These are phyloP conservation scores for Buphagus erythrorhynchus DNA, from an alignment of 2,797 vertebrate genomes.

Conservation along the genomic window DNA sequence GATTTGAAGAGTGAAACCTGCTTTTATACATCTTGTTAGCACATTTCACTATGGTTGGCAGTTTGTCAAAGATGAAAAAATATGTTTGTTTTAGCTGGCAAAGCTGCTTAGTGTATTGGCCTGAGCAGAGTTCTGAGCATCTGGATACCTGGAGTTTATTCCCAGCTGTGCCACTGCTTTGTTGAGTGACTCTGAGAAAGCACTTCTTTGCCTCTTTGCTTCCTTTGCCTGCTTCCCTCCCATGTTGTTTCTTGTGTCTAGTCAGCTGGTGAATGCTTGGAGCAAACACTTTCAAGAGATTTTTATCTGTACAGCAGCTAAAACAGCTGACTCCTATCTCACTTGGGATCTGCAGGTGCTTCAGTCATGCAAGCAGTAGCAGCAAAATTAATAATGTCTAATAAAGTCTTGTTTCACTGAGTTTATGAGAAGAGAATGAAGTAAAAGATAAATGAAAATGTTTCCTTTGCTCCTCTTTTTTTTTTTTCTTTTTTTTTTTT, in stretches of 20 bases:
- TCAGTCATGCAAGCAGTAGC: neutral
- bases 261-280: neutral
- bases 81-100: constrained; percentile 17
- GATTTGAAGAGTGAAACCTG: neutral
- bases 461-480: neutral
- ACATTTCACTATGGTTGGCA: constrained; percentile 10
- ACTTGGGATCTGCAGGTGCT: neutral
- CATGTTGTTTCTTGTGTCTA: neutral
- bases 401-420: neutral
- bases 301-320: neutral
- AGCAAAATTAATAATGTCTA: neutral
- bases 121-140: neutral
- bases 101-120: neutral
- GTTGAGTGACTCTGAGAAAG: neutral
- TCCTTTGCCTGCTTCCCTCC: neutral
- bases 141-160: neutral
- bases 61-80: constrained; percentile 39
- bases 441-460: neutral
- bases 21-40: constrained; percentile 26
- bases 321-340: neutral
- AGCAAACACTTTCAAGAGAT: neutral
- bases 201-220: neutral
- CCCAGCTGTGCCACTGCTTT: neutral
- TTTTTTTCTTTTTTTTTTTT: neutral
- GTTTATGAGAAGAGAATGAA: neutral